phyloP scores from a whole-genome alignment of 1,140 invertebrate genomes.

The Macrobrachium rosenbergii region DNA sequence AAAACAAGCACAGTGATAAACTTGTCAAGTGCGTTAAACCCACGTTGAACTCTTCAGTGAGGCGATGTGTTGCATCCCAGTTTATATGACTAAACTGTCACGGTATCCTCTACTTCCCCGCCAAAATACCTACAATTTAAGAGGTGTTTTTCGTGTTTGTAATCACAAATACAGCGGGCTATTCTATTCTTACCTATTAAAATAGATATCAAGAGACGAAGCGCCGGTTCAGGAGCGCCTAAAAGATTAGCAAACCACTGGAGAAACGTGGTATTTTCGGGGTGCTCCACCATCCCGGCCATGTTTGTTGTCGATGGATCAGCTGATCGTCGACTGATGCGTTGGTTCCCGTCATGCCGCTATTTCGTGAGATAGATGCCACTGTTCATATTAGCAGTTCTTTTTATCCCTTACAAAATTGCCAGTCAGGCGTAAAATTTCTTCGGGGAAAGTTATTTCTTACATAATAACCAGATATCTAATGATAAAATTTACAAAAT shows the following conservation, averaged over 20 bases:
- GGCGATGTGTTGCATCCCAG: background rate
- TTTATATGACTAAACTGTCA: background rate
- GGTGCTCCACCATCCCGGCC: conserved; percentile 23
- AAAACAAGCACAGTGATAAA: too few species aligned
- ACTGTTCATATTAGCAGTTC: background rate
- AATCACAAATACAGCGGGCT: background rate
- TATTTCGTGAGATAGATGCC: conserved; percentile 2
- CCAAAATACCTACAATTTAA: background rate
- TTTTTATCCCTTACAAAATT: background rate
- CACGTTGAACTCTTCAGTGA: too few species aligned
- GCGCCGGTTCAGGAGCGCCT: conserved; percentile 75
- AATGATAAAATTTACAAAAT: too few species aligned
- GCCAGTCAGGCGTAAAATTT: too few species aligned
- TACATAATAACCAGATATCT: too few species aligned
- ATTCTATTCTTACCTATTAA: conserved; percentile 74
- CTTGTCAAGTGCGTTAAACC: too few species aligned
- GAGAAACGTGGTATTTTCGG: conserved; percentile 30
- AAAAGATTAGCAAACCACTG: conserved; percentile 51
- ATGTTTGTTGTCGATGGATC: conserved; percentile 63
- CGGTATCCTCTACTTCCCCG: background rate
- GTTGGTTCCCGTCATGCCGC: conserved; percentile 40
- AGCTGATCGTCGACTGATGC: conserved; percentile 55
- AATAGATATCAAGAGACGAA: conserved; percentile 79
- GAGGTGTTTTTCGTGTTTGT: background rate
- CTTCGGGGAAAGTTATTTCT: too few species aligned